A percentile compares a stretch with the other conserved stretches of the same genome.
Evolutionary conservation across 2,113 vertebrate species (phyloP).

Genomic region (Triplophysa dalaica): DNA sequence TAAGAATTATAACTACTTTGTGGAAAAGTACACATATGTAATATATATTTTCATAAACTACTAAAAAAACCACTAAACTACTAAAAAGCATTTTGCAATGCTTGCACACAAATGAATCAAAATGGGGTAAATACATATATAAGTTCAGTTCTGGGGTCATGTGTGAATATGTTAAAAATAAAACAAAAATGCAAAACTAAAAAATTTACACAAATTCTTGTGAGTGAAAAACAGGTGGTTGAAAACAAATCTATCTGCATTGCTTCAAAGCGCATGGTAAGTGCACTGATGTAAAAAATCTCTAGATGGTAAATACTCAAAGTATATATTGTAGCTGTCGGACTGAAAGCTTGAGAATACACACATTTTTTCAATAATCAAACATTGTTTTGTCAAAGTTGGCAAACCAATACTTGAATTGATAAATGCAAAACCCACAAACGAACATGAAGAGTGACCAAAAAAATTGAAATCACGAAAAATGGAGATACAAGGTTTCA

Average conservation of each 20-base stretch:
- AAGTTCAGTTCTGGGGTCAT: not conserved
- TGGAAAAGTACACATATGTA: not conserved
- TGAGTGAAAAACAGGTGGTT: not conserved
- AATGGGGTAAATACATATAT: not conserved
- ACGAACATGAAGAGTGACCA: too few relatives aligned
- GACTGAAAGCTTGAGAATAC: too few relatives aligned
- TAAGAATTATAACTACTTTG: not conserved
- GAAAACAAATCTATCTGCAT: slow-evolving; percentile 64
- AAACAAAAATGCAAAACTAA: not conserved
- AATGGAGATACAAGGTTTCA: not conserved
- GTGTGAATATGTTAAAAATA: slow-evolving; percentile 18
- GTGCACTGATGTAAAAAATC: slow-evolving; percentile 42
- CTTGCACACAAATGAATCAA: not conserved
- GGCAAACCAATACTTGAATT: too few relatives aligned
- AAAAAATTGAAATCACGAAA: too few relatives aligned
- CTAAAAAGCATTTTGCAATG: not conserved
- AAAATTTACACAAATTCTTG: not conserved
- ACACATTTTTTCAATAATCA: too few relatives aligned
- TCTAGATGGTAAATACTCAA: not conserved
- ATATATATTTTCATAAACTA: not conserved
- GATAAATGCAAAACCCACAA: too few relatives aligned
- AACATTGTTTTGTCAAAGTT: too few relatives aligned
- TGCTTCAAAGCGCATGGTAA: slow-evolving; percentile 72
- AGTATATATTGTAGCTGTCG: not conserved
- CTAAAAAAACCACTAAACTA: not conserved